A percentile compares a stretch with the other conserved stretches of the same genome.
Evolutionary conservation across 2,113 vertebrate genomes (phyloP).

Genomic region (Carlito syrichta): DNA sequence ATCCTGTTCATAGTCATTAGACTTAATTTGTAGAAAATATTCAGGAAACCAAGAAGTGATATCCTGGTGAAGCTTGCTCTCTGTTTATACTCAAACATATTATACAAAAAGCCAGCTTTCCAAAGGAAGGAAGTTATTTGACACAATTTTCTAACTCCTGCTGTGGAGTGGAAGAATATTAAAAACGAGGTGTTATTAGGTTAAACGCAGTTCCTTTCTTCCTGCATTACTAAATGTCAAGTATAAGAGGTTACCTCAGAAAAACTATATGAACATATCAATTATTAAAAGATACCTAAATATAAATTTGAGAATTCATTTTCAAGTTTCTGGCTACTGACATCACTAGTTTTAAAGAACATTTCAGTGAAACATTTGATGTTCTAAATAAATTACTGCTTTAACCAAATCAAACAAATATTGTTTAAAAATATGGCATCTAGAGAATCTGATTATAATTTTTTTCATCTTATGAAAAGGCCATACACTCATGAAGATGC

Average conservation of each 20-base stretch:
- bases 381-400: not conserved
- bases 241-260: not conserved
- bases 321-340: not conserved
- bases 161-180: not conserved
- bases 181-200: not conserved
- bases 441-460: constrained; percentile 4
- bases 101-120: not conserved
- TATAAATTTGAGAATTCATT: constrained; percentile 3
- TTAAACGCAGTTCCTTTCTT: constrained; percentile 22
- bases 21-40: constrained; percentile 35
- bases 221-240: constrained; percentile 22
- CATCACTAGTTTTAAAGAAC: not conserved
- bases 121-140: constrained; percentile 2
- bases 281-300: not conserved
- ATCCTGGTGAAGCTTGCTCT: not conserved
- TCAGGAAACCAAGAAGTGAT: constrained; percentile 44
- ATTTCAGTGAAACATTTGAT: constrained; percentile 1
- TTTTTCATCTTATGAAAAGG: not conserved
- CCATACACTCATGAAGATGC: not conserved
- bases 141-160: constrained; percentile 11
- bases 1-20: constrained; percentile 39
- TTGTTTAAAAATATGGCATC: constrained; percentile 21
- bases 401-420: constrained; percentile 47
- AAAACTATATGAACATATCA: not conserved
- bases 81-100: constrained; percentile 21